Evolutionary conservation across 2,113 vertebrate species (phyloP), one percentile per base, ranked within the genome.

Genomic region (Chitala chitala): DNA sequence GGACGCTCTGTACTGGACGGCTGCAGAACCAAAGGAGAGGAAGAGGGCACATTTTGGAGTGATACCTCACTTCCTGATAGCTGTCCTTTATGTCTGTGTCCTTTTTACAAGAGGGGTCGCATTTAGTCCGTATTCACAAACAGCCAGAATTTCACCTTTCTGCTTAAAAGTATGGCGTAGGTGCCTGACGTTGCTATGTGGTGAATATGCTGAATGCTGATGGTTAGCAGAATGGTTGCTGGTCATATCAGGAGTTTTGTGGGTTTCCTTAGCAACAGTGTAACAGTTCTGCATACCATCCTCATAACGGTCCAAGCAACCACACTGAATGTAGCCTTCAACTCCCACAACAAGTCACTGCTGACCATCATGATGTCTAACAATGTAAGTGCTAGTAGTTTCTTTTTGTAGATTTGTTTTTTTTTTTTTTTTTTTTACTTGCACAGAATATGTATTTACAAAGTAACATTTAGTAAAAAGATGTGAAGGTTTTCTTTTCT

Each of bases 311-410:
- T 99, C 74, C 96, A 99, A 84, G 97, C 96, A 77, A 97, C 96
- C 48, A 99, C 97, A 2, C 91, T 99, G 63, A 99, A 99, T 9
- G 97, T 99, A 58, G 97, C 96, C 77, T 99, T 99, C 88, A 99
- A 99, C 84, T 99, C 97, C 0, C 96, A 99, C 86, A 99, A 98
- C 86, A 99, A 99, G 85, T 99, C 97, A 3, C 86, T 99, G 83
- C 95, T 99, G 71, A 99, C 96, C 78, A 98, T 99, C 86, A 98
- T 99, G 95, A 96, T 99, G 97, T 99, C 97, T 58, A 99, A 96
- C 87, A 99, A 99, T 69, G 97, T 99, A 76, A 94, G 96, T 91
- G 48, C 72, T 5, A 38, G 51, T 5, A 26, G 31, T 20, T 61
- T 61, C 15, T 17, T 24, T 5, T 17, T 36, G 31, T 61, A 17